A percentile compares a stretch with the other conserved stretches of the same genome.
Evolutionary conservation across 2,113 vertebrate genomes (phyloP).

Genomic region (Amia ocellicauda): DNA sequence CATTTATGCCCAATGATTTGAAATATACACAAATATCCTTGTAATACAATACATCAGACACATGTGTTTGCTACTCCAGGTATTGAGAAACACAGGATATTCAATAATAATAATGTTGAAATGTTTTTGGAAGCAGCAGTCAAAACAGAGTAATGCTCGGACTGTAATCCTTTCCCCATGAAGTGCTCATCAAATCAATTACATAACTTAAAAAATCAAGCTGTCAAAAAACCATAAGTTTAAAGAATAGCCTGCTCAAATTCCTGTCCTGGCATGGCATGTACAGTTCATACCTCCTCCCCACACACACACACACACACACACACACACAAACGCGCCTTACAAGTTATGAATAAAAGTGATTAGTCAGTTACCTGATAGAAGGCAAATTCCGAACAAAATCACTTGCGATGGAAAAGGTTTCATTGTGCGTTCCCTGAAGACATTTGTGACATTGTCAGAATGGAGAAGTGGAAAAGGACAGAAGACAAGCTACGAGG

Average conservation of each 20-base stretch:
- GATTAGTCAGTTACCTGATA: slow-evolving; percentile 59
- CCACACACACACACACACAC: background rate
- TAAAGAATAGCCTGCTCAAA: background rate
- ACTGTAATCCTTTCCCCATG: no score
- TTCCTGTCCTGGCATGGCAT: background rate
- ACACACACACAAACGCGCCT: background rate
- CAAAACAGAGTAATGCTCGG: no score
- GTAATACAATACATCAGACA: no score
- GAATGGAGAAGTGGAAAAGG: background rate
- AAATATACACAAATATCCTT: no score
- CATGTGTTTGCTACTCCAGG: no score
- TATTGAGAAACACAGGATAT: no score
- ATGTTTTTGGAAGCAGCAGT: no score
- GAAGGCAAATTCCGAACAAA: slow-evolving; percentile 54
- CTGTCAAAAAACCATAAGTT: no score
- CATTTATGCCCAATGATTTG: no score
- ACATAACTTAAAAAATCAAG: no score
- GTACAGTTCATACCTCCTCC: background rate
- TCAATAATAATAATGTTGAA: no score
- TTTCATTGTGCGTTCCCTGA: slow-evolving; percentile 52
- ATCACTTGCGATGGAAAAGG: slow-evolving; percentile 43
- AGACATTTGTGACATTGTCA: slow-evolving; percentile 32
- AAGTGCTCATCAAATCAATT: no score
- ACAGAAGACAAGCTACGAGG: slow-evolving; percentile 14
- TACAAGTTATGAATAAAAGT: slow-evolving; percentile 2